Base-by-base conservation (phyloP, 2,888 invertebrate genomes). In the Apamea monoglypha region DNA sequence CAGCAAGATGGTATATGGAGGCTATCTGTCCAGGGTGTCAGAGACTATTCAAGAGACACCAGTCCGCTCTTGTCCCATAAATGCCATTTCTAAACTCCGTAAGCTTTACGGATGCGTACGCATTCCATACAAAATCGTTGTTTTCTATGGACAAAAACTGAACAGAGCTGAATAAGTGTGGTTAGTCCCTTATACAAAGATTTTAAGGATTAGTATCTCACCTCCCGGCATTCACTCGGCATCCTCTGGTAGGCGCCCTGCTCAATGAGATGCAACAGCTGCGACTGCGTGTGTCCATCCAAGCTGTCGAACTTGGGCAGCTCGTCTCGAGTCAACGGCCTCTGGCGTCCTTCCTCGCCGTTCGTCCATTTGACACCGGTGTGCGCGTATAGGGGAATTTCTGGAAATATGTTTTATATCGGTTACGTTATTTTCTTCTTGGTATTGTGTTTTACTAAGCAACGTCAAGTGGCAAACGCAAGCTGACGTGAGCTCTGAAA, bases 221-320 rank as follows among this genome's bases (percentile, higher is more conserved):
- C 97, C 97, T 98, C 98, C 89, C 98, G 95, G 84, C 98, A 97
- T 85, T 98, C 98, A 0, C 97, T 97, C 1, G 97, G 97, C 93
- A 98, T 97, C 91, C 98, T 97, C 84, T 98, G 98, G 89, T 98
- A 98, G 75, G 98, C 98, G 89, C 98, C 98, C 91, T 98, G 98
- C 89, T 98, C 98, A 73, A 98, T 97, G 61, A 98, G 97, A 85
- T 98, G 98, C 74, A 98, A 93, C 74, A 98, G 93, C 85, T 98
- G 97, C 80, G 98, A 97, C 92, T 98, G 98, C 0, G 98, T 98
- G 92, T 98, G 98, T n/a, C 97, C 97, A 94, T 99, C 99, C 88
- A 99, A 93, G 29, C 98, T 98, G 84, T 98, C 97, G 91, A 99
- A 99, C 47, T 94, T 91, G 0, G 96, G 96, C 77, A 96, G 82